Evolutionary conservation across 2,888 invertebrate species (phyloP).

Genomic region (Notodonta ziczac): DNA sequence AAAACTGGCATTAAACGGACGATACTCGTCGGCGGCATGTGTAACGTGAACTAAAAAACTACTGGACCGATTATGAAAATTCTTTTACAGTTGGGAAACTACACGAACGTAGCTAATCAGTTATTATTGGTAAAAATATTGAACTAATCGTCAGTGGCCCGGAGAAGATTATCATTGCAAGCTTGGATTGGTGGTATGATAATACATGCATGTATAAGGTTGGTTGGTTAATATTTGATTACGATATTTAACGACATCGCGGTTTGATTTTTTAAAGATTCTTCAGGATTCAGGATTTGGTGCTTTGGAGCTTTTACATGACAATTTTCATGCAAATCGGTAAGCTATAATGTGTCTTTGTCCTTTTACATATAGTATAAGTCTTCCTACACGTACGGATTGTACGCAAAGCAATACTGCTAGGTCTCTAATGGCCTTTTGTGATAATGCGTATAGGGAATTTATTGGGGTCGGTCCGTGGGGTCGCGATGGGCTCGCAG

Average conservation of each 20-base stretch:
- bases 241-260: too few species aligned
- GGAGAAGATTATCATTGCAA: too few species aligned
- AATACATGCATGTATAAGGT: too few species aligned
- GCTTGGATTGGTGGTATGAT: too few species aligned
- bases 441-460: constrained; percentile 27
- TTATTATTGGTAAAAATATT: too few species aligned
- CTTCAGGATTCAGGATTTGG: too few species aligned
- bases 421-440: constrained; percentile 27
- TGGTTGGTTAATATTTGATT: too few species aligned
- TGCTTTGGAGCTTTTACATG: too few species aligned
- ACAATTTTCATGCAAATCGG: too few species aligned
- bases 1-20: not conserved
- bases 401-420: constrained; percentile 7
- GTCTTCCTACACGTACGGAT: not conserved
- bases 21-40: not conserved
- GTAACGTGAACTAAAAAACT: not conserved
- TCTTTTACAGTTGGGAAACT: not conserved
- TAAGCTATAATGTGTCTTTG: too few species aligned
- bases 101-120: not conserved
- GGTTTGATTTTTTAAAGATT: too few species aligned
- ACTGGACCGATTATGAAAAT: constrained; percentile 1
- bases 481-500: constrained; percentile 47
- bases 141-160: too few species aligned
- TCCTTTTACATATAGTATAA: not conserved
- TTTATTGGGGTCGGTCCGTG: constrained; percentile 38